Evolutionary conservation across 2,113 vertebrate species (phyloP).

Genomic region (Struthidea cinerea): DNA sequence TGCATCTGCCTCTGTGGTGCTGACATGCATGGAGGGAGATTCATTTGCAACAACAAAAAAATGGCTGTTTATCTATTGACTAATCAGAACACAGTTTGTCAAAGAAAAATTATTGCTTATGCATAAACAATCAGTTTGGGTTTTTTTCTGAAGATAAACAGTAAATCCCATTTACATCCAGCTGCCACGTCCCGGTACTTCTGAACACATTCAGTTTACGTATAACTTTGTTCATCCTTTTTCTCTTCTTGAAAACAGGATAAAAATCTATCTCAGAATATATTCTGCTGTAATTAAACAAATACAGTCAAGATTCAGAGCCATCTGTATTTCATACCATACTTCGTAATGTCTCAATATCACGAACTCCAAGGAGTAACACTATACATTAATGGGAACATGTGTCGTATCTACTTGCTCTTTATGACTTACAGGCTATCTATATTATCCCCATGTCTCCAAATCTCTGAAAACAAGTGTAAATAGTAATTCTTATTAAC

Average conservation of each 20-base stretch:
- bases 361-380: constrained; percentile 37
- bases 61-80: not conserved
- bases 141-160: not conserved
- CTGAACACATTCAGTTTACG: constrained; percentile 14
- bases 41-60: not conserved
- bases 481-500: constrained; percentile 73
- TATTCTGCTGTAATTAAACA: constrained; percentile 65
- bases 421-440: constrained; percentile 55
- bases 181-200: not conserved
- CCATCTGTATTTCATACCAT: constrained; percentile 37
- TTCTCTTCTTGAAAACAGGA: constrained; percentile 24
- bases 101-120: not conserved
- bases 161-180: not conserved
- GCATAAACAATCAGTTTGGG: not conserved
- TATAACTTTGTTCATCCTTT: not conserved
- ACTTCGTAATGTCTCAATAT: constrained; percentile 15
- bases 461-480: constrained; percentile 65
- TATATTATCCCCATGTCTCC: constrained; percentile 48
- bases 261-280: constrained; percentile 35
- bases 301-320: constrained; percentile 5
- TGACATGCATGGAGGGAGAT: rapidly evolving
- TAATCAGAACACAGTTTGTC: not conserved
- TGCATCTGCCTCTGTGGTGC: not conserved
- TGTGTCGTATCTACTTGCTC: constrained; percentile 51
- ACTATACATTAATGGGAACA: constrained; percentile 49